Percentiles rank a stretch among this genome's conserved stretches.
Evolutionary conservation across 2,888 invertebrate genomes (phyloP).

Genomic region (Lissonota sp.): DNA sequence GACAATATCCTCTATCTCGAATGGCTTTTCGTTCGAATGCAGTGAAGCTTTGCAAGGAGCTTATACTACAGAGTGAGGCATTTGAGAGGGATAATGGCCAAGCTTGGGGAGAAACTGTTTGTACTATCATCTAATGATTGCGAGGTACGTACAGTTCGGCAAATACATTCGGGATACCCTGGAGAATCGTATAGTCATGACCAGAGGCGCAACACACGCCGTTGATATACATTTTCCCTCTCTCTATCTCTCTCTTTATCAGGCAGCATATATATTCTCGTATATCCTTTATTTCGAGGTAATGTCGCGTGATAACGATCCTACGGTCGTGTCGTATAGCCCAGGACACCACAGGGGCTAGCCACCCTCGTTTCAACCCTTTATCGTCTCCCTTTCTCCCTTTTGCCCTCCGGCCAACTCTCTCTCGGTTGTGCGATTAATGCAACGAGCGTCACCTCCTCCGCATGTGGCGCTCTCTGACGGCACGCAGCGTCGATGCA

Average conservation of each 20-base stretch:
- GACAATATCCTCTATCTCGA: too few species aligned
- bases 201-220: conserved; percentile 22
- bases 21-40: too few species aligned
- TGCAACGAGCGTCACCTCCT: conserved; percentile 62
- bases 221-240: conserved; percentile 22
- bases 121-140: conserved; percentile 34
- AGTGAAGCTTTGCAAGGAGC: background rate
- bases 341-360: conserved; percentile 23
- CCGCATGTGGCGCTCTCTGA: conserved; percentile 27
- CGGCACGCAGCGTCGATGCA: background rate
- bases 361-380: conserved; percentile 49
- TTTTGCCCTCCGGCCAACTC: background rate
- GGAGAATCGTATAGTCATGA: conserved; percentile 42
- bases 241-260: conserved; percentile 32
- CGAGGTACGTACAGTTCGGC: conserved; percentile 27
- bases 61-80: background rate
- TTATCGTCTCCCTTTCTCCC: conserved; percentile 33
- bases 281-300: conserved; percentile 76
- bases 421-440: conserved; percentile 58
- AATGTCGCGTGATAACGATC: conserved; percentile 79
- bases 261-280: conserved; percentile 38
- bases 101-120: conserved; percentile 33
- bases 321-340: conserved; percentile 49
- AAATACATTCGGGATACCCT: conserved; percentile 22
- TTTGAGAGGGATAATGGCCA: conserved; percentile 6